Conservation (phyloP, 2,888 invertebrate species). For the Tholera decimalis region DNA sequence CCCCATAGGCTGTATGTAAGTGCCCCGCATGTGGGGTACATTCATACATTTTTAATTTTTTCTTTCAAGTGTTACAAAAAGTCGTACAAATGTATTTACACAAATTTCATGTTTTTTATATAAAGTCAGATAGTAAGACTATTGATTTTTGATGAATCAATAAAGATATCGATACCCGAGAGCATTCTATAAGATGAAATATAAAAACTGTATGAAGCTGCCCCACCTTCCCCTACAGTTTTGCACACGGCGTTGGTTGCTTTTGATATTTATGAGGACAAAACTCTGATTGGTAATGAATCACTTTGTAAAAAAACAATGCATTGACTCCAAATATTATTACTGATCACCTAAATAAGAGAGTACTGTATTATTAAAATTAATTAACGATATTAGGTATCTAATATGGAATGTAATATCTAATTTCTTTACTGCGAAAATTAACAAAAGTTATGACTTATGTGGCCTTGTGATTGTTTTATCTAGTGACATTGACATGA, state of each 20-base stretch:
- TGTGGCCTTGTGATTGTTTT: slow-evolving; percentile 12
- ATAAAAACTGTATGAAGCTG: too few species aligned
- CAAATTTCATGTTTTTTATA: too few species aligned
- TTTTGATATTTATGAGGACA: not conserved
- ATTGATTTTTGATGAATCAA: too few species aligned
- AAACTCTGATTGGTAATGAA: not conserved
- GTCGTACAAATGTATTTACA: too few species aligned
- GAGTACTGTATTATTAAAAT: not conserved
- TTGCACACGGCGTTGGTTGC: slow-evolving; percentile 8
- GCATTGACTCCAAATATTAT: not conserved
- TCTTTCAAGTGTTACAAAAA: too few species aligned
- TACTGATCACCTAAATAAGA: not conserved
- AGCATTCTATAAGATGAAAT: too few species aligned
- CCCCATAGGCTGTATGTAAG: too few species aligned
- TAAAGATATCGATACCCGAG: too few species aligned
- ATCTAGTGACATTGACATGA: slow-evolving; percentile 25
- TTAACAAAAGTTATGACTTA: slow-evolving; percentile 2
- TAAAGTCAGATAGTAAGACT: too few species aligned
- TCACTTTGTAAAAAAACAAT: not conserved
- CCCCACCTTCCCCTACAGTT: too few species aligned
- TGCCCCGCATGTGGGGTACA: too few species aligned
- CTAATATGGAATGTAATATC: not conserved
- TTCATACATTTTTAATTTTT: too few species aligned
- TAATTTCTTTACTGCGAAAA: not conserved
- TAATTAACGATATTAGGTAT: not conserved